A percentile compares a stretch with the other conserved stretches of the same genome.
These are phyloP conservation scores for Luscinia luscinia DNA, from an alignment of 2,797 vertebrate species.

Conservation along the genomic window DNA sequence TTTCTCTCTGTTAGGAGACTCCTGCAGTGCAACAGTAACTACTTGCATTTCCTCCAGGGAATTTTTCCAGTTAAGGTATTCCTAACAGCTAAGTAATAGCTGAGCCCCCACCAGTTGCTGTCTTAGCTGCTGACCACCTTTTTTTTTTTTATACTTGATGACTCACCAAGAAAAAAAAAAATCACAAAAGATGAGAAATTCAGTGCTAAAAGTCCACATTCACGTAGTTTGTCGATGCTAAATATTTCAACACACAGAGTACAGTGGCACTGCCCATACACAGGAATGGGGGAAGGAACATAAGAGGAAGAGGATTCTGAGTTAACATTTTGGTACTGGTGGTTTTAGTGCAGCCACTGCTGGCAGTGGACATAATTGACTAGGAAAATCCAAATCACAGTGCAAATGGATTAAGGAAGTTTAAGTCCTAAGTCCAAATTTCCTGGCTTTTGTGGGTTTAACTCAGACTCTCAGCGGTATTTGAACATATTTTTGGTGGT, in stretches of 20 bases:
- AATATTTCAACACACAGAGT: background rate
- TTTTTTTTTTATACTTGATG: background rate
- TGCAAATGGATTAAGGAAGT: slow-evolving; percentile 50
- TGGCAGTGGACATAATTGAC: slow-evolving; percentile 24
- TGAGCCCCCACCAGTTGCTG: background rate
- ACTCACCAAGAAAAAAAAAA: background rate
- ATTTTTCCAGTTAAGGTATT: background rate
- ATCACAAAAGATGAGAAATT: background rate
- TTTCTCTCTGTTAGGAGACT: background rate
- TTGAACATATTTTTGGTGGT: slow-evolving; percentile 32
- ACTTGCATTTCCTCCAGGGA: background rate
- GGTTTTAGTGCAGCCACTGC: background rate
- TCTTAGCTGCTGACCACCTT: background rate
- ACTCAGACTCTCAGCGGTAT: background rate
- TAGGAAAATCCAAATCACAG: slow-evolving; percentile 34
- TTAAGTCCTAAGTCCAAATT: slow-evolving; percentile 38
- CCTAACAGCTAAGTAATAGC: background rate
- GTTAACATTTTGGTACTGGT: background rate
- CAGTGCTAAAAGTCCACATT: background rate
- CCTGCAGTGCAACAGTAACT: background rate
- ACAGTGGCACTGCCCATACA: background rate
- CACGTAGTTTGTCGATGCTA: background rate
- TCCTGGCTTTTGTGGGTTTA: slow-evolving; percentile 43
- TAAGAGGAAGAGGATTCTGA: background rate
- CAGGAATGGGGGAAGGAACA: background rate